Percentiles rank a stretch among this genome's conserved stretches.
phyloP scores from a whole-genome alignment of 2,113 vertebrate genomes.

The Ptilonorhynchus violaceus region DNA sequence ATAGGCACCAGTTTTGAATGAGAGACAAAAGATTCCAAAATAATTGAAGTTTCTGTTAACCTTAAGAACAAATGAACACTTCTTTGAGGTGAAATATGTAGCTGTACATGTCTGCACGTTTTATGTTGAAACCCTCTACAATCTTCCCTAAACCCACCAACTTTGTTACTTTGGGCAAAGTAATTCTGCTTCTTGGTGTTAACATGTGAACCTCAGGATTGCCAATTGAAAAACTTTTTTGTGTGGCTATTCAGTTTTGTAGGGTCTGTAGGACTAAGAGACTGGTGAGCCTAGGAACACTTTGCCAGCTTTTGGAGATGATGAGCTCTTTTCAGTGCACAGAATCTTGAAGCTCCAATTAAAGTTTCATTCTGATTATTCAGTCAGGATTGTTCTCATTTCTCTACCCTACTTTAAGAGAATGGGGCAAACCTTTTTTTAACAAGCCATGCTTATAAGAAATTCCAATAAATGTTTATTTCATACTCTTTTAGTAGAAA shows the following conservation, averaged over 20 bases:
- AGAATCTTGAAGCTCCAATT: conserved; percentile 37
- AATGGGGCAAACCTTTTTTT: neutral
- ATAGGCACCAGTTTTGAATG: neutral
- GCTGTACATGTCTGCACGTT: neutral
- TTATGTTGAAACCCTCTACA: neutral
- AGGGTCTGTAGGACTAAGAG: neutral
- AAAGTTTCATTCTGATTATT: neutral
- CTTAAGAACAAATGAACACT: neutral
- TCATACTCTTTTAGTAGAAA: neutral
- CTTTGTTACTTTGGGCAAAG: neutral
- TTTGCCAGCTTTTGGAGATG: neutral
- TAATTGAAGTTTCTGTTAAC: neutral
- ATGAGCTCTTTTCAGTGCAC: conserved; percentile 9
- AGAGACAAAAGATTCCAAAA: neutral
- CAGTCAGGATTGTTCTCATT: neutral
- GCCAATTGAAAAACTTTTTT: neutral
- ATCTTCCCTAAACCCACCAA: neutral
- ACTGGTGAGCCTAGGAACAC: neutral
- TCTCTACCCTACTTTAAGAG: neutral
- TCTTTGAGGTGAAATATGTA: neutral
- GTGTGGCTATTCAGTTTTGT: neutral
- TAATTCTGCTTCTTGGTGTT: neutral
- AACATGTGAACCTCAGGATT: neutral
- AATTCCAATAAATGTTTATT: neutral
- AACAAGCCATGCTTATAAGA: neutral